phyloP scores from a whole-genome alignment of 2,888 invertebrate genomes.

The Macrosoma leucophasiata region DNA sequence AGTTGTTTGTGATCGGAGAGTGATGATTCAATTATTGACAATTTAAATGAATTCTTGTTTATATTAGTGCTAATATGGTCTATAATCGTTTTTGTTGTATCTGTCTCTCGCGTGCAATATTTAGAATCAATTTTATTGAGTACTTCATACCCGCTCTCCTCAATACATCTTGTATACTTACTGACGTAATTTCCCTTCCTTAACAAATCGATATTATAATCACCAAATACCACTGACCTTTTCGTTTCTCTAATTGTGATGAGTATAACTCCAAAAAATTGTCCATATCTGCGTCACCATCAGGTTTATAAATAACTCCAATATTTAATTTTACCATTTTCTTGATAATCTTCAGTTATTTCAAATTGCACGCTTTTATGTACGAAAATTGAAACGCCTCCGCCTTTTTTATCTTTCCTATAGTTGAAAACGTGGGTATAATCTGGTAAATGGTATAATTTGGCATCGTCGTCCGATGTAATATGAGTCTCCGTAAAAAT shows the following conservation, averaged over 20 bases:
- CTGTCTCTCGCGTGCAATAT: conserved; percentile 22
- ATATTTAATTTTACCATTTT: conserved; percentile 7
- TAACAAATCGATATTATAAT: conserved; percentile 4
- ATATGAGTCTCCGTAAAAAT: conserved; percentile 26
- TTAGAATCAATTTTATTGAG: conserved; percentile 23
- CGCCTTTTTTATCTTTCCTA: neutral
- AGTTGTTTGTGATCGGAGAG: conserved; percentile 28
- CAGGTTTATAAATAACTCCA: conserved; percentile 8
- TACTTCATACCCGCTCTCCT: conserved; percentile 12
- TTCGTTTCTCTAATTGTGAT: neutral
- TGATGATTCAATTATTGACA: conserved; percentile 20
- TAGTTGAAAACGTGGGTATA: conserved; percentile 13
- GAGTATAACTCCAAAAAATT: conserved; percentile 2
- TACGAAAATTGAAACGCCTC: conserved; percentile 20
- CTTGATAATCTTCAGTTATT: conserved; percentile 1
- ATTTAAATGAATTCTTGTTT: conserved; percentile 18
- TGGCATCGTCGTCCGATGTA: conserved; percentile 15
- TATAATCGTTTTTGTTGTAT: conserved; percentile 21
- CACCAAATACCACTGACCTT: conserved; percentile 6
- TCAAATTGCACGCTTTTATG: conserved; percentile 21
- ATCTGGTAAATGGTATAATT: conserved; percentile 12
- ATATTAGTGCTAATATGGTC: conserved; percentile 27
- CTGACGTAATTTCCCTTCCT: neutral
- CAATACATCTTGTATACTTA: neutral
- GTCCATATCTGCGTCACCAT: too few relatives aligned